These are phyloP conservation scores for Heliornis fulica DNA, from an alignment of 2,113 vertebrate species.

Conservation along the genomic window DNA sequence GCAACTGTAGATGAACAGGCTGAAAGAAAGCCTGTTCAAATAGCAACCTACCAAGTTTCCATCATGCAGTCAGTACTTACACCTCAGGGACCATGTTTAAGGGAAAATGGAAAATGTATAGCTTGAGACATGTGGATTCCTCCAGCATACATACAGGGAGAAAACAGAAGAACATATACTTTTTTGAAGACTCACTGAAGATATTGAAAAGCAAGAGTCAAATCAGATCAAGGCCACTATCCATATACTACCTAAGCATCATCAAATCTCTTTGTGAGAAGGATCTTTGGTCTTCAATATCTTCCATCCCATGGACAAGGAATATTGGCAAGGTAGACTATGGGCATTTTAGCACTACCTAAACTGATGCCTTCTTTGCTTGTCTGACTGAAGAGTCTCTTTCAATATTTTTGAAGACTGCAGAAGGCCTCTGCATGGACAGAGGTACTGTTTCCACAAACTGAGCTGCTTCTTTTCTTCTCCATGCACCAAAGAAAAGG, in stretches of 20 bases:
- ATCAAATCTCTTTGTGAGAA: neutral
- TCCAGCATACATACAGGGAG: neutral
- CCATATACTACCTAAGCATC: neutral
- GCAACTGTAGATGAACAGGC: neutral
- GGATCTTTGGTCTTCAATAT: neutral
- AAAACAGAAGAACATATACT: neutral
- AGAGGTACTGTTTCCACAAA: neutral
- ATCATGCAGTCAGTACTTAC: neutral
- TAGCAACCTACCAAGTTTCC: neutral
- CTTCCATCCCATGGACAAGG: neutral
- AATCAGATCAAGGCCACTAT: neutral
- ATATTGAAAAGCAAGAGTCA: neutral
- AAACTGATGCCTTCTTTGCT: neutral
- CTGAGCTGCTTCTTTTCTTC: neutral
- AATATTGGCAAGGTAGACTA: neutral
- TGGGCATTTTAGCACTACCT: neutral
- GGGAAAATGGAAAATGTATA: neutral
- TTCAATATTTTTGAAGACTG: neutral
- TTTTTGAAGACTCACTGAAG: neutral
- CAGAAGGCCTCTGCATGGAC: neutral
- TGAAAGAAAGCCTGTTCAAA: neutral
- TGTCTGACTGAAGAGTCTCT: neutral
- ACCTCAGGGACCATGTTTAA: neutral
- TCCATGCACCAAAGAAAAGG: neutral
- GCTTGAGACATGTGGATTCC: neutral